Base-by-base conservation (phyloP, 2,888 invertebrate genomes). In the Aelia acuminata region DNA sequence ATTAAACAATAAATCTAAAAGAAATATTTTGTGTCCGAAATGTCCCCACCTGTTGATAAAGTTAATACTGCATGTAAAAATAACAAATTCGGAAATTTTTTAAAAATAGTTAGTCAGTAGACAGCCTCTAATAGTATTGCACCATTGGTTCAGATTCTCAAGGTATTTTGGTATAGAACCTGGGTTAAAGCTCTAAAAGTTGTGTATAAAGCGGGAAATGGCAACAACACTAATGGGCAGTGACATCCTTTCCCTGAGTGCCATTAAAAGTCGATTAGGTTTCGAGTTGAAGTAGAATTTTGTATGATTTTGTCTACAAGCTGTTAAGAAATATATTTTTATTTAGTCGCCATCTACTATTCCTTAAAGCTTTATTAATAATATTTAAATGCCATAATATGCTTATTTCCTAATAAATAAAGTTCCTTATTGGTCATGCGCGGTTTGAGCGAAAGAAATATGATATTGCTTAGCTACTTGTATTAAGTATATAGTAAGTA, bases 141-240 rank as follows among this genome's bases (percentile, higher is more conserved):
- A n/a, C n/a, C 11, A 20, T 50, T 48, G 48, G 22, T 22, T 20
- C 18, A 20, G 50, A n/a, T 50, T 4, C 20, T 50, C 50, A 50
- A 50, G 20, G n/a, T 53, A 53, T n/a, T 53, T 53, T n/a, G 7
- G 8, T n/a, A 53, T 5, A 53, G 4, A 8, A 1, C 53, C 8
- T 53, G 53, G 22, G 7, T n/a, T 3, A n/a, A 0, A 8, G n/a
- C 10, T 22, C 50, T 53, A 53, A 53, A n/a, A 53, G 53, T n/a
- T 53, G 0, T 22, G 53, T 7, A n/a, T 53, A 18, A n/a, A 53
- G n/a, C 22, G 53, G 22, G 53, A n/a, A 53, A 53, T 53, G n/a
- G 53, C 53, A 53, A 53, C 53, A n/a, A 53, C 53, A 53, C n/a
- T 53, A 53, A 53, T 53, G 53, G 53, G 53, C 53, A n/a, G 53